These are phyloP conservation scores for Serrognathus titanus DNA, from an alignment of 2,888 invertebrate species.

Conservation along the genomic window DNA sequence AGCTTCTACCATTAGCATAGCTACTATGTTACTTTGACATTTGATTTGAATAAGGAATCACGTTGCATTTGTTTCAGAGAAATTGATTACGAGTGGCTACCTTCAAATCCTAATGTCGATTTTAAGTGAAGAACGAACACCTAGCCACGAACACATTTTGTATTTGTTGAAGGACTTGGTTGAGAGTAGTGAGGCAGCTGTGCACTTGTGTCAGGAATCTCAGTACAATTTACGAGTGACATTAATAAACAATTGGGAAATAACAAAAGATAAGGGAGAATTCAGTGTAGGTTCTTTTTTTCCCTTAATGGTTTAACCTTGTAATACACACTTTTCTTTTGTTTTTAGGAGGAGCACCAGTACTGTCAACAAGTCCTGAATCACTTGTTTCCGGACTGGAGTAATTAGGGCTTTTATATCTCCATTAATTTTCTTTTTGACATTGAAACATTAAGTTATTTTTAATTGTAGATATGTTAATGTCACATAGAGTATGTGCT, in stretches of 20 bases:
- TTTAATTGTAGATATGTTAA: too few relatives aligned
- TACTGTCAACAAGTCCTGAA: conserved; percentile 26
- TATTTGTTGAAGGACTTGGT: conserved; percentile 50
- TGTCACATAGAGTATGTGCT: too few relatives aligned
- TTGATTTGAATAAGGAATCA: too few relatives aligned
- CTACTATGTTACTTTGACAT: too few relatives aligned
- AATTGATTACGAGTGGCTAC: conserved; percentile 37
- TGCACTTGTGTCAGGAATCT: conserved; percentile 47
- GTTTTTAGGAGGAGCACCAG: conserved; percentile 31
- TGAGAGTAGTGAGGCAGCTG: conserved; percentile 45
- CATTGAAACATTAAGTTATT: too few relatives aligned
- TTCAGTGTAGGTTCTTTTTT: conserved; percentile 36
- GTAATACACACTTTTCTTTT: not conserved
- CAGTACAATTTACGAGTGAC: conserved; percentile 46
- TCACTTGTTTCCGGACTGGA: conserved; percentile 12
- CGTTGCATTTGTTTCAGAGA: conserved; percentile 27
- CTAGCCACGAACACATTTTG: conserved; percentile 53
- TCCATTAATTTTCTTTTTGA: too few relatives aligned
- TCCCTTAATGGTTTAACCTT: not conserved
- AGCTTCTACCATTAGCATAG: not conserved
- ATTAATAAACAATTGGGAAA: conserved; percentile 43
- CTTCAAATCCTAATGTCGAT: conserved; percentile 36
- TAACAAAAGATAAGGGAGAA: conserved; percentile 48
- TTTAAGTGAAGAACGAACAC: conserved; percentile 32
- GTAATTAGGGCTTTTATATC: not conserved